Conservation (phyloP, 2,797 vertebrate genomes). For the Hipposideros larvatus region DNA sequence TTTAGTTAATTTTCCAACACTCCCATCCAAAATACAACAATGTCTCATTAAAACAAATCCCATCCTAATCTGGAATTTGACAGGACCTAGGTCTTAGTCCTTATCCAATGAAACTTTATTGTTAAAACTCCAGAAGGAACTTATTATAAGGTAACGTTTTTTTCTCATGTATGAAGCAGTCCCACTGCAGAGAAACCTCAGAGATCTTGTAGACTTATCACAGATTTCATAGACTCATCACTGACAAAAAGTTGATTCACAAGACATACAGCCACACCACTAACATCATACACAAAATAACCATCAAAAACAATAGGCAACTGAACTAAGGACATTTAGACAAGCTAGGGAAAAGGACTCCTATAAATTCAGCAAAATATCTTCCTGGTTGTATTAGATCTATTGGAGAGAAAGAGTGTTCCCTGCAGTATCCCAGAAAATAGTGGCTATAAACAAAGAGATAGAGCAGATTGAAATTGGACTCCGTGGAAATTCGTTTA, state of each 20-base stretch:
- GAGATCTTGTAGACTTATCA: neutral
- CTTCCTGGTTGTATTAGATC: conserved; percentile 59
- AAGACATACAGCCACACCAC: neutral
- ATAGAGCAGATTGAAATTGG: conserved; percentile 67
- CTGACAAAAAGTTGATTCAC: conserved; percentile 10
- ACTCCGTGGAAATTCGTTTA: conserved; percentile 71
- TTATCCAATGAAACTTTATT: neutral
- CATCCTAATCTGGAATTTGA: neutral
- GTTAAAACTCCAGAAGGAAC: conserved; percentile 29
- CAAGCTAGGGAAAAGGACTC: conserved; percentile 36
- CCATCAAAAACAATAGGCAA: conserved; percentile 46
- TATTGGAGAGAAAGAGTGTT: conserved; percentile 38
- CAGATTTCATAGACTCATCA: neutral
- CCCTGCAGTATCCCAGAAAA: conserved; percentile 60
- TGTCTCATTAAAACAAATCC: conserved; percentile 14
- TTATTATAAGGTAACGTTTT: neutral
- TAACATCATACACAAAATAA: conserved; percentile 54
- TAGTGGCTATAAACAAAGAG: conserved; percentile 73
- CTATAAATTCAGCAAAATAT: conserved; percentile 66
- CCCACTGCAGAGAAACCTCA: neutral
- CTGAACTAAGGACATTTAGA: conserved; percentile 42
- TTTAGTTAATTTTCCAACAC: neutral
- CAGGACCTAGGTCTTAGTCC: neutral
- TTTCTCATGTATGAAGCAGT: conserved; percentile 24
- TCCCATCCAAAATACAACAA: neutral